phyloP scores from a whole-genome alignment of 2,797 vertebrate genomes.

The Sebastes diaconus region DNA sequence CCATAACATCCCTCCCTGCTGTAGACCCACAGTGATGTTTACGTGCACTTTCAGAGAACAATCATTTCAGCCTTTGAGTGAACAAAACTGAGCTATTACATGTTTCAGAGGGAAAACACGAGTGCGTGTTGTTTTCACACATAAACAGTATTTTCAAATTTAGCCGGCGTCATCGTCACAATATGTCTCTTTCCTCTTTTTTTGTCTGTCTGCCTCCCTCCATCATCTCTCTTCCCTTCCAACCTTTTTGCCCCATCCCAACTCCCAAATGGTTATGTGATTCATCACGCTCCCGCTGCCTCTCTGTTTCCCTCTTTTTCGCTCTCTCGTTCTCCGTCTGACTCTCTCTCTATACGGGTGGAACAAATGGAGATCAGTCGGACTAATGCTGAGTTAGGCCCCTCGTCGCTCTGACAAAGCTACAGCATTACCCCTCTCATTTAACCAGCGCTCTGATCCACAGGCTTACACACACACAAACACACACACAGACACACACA shows the following conservation, averaged over 20 bases:
- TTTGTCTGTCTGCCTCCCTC: neutral
- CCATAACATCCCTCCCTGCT: neutral
- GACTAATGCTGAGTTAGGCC: conserved; percentile 73
- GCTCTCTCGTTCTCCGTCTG: conserved; percentile 9
- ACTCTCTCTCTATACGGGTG: conserved; percentile 51
- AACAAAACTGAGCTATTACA: neutral
- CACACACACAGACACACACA: conserved; percentile 11
- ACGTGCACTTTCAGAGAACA: neutral
- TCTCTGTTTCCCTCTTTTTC: conserved; percentile 23
- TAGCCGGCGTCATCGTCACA: neutral
- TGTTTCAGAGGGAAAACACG: neutral
- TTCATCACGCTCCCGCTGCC: conserved; percentile 29
- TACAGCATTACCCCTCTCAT: conserved; percentile 67
- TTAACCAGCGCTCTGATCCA: conserved; percentile 62
- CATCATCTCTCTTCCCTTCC: neutral
- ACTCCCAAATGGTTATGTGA: conserved; percentile 48
- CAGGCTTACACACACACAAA: conserved; percentile 37
- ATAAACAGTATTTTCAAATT: neutral
- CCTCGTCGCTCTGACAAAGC: conserved; percentile 66
- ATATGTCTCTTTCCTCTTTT: conserved; percentile 4
- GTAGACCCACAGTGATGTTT: neutral
- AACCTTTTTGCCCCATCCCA: conserved; percentile 32
- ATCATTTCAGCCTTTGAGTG: neutral
- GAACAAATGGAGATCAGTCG: conserved; percentile 75
- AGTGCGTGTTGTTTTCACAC: neutral